Evolutionary conservation across 92 coral and sea anemone genomes (phyloP).

Genomic region (Meandrina meandrites): DNA sequence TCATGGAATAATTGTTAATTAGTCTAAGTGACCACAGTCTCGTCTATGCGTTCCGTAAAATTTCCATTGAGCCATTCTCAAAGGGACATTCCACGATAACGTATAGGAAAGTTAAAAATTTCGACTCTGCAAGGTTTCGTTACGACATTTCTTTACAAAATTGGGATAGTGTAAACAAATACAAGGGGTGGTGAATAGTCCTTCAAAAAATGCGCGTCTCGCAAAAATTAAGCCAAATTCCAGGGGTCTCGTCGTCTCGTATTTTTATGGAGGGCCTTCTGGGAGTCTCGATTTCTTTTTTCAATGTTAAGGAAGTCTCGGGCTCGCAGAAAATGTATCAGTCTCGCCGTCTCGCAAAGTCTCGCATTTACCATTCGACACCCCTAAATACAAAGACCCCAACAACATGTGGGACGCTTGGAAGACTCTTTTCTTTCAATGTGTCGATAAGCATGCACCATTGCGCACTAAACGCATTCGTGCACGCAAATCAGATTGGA

Average conservation of each 20-base stretch:
- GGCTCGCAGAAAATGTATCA: too few species aligned
- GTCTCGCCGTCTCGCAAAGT: too few species aligned
- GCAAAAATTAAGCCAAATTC: too few species aligned
- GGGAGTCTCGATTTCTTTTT: too few species aligned
- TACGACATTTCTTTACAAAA: constrained; percentile 41
- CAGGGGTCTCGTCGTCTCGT: too few species aligned
- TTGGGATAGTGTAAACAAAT: constrained; percentile 48
- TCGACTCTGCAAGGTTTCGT: constrained; percentile 37
- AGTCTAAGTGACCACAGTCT: constrained; percentile 74
- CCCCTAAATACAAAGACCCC: constrained; percentile 41
- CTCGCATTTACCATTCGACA: too few species aligned
- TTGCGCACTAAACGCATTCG: constrained; percentile 46
- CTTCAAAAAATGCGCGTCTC: too few species aligned
- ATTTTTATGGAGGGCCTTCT: too few species aligned
- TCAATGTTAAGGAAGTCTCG: too few species aligned
- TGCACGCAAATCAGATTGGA: constrained; percentile 48
- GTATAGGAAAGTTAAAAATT: constrained; percentile 40
- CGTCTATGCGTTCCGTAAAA: constrained; percentile 65
- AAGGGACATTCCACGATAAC: constrained; percentile 57
- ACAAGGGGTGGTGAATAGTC: too few species aligned
- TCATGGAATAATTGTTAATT: too few species aligned
- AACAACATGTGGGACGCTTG: constrained; percentile 56
- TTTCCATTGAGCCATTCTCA: constrained; percentile 31
- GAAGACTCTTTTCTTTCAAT: constrained; percentile 30
- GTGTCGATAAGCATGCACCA: constrained; percentile 55